These are phyloP conservation scores for Halichoeres trimaculatus DNA, from an alignment of 2,113 vertebrate genomes.

Conservation along the genomic window DNA sequence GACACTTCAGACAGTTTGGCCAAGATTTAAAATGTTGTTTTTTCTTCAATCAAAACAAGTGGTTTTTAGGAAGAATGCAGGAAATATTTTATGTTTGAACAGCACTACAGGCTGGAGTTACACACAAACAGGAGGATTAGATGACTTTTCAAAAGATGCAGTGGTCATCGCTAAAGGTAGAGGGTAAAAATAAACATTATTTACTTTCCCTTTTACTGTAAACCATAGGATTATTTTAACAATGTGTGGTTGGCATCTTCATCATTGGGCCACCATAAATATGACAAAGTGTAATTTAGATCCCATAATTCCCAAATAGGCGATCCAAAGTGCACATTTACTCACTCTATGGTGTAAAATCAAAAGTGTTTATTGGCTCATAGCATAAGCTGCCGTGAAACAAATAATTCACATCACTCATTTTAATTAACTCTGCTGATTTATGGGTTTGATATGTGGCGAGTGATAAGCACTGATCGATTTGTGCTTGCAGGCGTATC, in stretches of 20 bases:
- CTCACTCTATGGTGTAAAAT: not conserved
- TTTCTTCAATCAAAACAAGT: slow-evolving; percentile 36
- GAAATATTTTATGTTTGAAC: slow-evolving; percentile 21
- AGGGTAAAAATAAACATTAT: not conserved
- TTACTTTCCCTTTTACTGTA: slow-evolving; percentile 1
- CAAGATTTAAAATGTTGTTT: slow-evolving; percentile 31
- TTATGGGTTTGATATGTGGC: slow-evolving; percentile 34
- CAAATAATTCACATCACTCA: not conserved
- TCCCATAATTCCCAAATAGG: not conserved
- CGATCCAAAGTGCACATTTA: not conserved
- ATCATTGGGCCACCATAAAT: not conserved
- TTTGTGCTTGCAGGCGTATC: slow-evolving; percentile 15
- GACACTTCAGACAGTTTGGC: slow-evolving; percentile 27
- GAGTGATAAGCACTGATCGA: slow-evolving; percentile 15
- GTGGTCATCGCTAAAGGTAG: not conserved
- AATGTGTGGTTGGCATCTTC: slow-evolving; percentile 24
- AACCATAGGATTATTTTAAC: slow-evolving; percentile 6
- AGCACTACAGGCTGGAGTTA: not conserved
- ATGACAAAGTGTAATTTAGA: not conserved
- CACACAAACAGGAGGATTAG: not conserved
- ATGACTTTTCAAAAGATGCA: not conserved
- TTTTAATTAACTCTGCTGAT: slow-evolving; percentile 54
- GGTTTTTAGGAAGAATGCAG: not conserved
- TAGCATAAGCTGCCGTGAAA: not conserved
- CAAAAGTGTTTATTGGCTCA: not conserved